Base-by-base conservation (phyloP, 2,797 vertebrate species). In the Gambusia yucatana region DNA sequence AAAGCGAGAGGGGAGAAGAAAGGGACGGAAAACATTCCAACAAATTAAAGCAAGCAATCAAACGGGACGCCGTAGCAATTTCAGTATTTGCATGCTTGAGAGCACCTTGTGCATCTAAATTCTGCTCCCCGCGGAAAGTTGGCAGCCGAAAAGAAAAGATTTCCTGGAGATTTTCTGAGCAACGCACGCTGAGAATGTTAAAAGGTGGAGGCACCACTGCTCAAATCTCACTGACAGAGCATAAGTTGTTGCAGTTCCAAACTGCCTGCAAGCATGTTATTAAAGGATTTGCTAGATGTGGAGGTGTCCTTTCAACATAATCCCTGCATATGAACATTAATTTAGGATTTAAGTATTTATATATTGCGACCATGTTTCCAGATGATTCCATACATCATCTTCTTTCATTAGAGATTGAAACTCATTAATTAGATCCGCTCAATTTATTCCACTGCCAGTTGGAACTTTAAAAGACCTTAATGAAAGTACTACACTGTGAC, bases 1-100 rank as follows among this genome's bases (percentile, higher is more conserved):
- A 85, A 84, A 87, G 63, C 69, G 59, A 30, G 7, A 25, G 20
- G 36, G 63, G 28, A 17, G 22, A 6, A 47, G 63, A 52, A 65
- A 48, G 22, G 55, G 46, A 48, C 41, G 3, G 72, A 67, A 77
- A 83, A 82, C 46, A 84, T 72, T 84, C 9, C 80, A 82, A 84
- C 86, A 88, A 88, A 87, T 91, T 57, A 90, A 92, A 87, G 89
- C 85, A 86, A 86, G 82, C 77, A 88, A 88, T 86, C 84, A 84
- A 84, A 88, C 76, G 30, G 48, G 70, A 83, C 1, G 77, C 76
- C 85, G 86, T 77, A 85, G 79, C 84, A 82, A 82, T 87, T 89
- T 89, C 65, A 13, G n/a, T 75, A 80, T 91, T 90, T 88, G 86
- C 79, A 90, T 85, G 88, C 67, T 22, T 4, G 44, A 77, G 74